Evolutionary conservation across 2,113 vertebrate species (phyloP).

Genomic region (Microtus oregoni): DNA sequence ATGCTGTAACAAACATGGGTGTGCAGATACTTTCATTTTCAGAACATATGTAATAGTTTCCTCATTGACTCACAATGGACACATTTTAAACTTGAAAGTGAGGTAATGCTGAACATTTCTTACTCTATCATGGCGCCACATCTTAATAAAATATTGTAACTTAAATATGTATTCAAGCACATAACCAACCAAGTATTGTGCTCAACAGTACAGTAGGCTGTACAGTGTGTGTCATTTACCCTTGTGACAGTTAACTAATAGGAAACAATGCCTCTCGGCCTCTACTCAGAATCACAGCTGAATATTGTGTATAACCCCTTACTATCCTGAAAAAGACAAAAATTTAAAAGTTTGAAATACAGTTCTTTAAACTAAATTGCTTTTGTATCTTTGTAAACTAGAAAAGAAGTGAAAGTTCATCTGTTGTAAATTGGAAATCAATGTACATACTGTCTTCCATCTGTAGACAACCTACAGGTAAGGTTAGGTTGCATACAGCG

Average conservation of each 20-base stretch:
- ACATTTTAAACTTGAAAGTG: not conserved
- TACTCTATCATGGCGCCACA: not conserved
- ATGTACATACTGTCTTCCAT: not conserved
- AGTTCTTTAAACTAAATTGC: not conserved
- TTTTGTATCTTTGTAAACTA: not conserved
- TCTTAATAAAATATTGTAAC: not conserved
- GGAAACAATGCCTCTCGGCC: not conserved
- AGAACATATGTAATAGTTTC: not conserved
- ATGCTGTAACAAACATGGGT: not conserved
- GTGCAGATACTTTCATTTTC: not conserved
- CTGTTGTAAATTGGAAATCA: not conserved
- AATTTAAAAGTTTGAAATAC: not conserved
- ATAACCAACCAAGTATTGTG: not conserved
- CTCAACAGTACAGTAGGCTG: not conserved
- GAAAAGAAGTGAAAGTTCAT: not conserved
- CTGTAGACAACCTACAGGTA: not conserved
- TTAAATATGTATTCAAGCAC: not conserved
- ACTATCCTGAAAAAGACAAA: not conserved
- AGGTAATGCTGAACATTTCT: not conserved
- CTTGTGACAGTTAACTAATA: not conserved
- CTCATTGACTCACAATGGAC: not conserved
- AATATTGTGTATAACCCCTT: not conserved
- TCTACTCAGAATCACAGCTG: not conserved
- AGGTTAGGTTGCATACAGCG: not conserved
- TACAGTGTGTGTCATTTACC: not conserved